Conservation (phyloP, 2,113 vertebrate species). For the Campylomormyrus numenius region DNA sequence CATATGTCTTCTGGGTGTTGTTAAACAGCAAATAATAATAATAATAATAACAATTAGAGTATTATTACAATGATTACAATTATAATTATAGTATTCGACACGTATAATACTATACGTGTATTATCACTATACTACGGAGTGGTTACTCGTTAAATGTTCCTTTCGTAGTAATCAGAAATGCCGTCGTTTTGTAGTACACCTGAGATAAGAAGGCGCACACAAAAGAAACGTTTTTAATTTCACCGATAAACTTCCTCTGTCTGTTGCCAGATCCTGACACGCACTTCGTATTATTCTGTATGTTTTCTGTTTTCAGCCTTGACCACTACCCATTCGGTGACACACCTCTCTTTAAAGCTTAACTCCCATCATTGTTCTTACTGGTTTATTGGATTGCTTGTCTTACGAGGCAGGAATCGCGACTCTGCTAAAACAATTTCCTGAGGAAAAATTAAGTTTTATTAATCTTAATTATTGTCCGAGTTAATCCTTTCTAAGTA, state of each 20-base stretch:
- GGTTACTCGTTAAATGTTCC: neutral
- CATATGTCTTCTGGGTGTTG: neutral
- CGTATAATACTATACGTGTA: too few species aligned
- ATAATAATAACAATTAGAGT: too few species aligned
- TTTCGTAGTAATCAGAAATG: neutral
- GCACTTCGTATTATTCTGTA: neutral
- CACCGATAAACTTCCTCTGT: neutral
- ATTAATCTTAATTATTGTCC: neutral
- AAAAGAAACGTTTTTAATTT: neutral
- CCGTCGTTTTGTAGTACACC: neutral
- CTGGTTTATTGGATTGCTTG: neutral
- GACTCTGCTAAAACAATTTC: neutral
- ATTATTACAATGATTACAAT: too few species aligned
- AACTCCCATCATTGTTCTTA: neutral
- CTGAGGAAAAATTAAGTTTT: neutral
- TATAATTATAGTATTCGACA: too few species aligned
- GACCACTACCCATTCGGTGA: neutral
- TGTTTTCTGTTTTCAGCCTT: neutral
- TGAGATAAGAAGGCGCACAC: neutral
- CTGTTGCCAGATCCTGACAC: neutral
- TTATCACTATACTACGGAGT: neutral
- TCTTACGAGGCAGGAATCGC: neutral
- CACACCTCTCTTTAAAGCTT: neutral
- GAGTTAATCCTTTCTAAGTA: neutral
- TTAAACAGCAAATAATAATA: neutral